Evolutionary conservation across 2,797 vertebrate species (phyloP), one percentile per base, ranked within the genome.

Genomic region (Ispidina picta): DNA sequence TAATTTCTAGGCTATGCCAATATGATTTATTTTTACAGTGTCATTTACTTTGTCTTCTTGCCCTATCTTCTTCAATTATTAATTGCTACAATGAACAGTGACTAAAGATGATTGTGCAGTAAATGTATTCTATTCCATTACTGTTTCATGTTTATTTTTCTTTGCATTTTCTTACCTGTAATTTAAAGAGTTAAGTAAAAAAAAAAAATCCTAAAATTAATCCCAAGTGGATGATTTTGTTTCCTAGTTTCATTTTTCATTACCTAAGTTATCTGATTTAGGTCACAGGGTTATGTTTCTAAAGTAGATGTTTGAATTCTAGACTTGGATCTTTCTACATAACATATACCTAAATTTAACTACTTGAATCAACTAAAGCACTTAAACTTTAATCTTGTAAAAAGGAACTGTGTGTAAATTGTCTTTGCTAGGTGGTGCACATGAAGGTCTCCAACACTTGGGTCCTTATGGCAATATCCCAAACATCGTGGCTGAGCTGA

Each of bases 381-480:
- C 12, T 82, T n/a, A 60, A 5, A 26, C 21, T 69, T 86, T n/a
- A 65, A 39, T 25, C 20, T 82, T 43, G 52, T 55, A 31, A 70
- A 75, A 81, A 43, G 17, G 12, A 10, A 13, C 8, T 55, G 14
- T 72, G 43, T 68, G 23, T 62, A 58, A 88, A 91, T 85, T 3
- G 8, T 88, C 55, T 86, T 91, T 84, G 25, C 75, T 91, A 99
- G 99, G 99, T 96, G 99, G 99, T 88, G 99, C 99, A 1, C 99
- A 99, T 12, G 99, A 99, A 88, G 99, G 99, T 66, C 98, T 99
- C 70, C 99, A 99, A 96, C 99, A 99, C 93, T 97, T 99, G 60
- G 99, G 99, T 79, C 99, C 99, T 18, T 99, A 98, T 7, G 99
- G 99, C 31, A 99, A 99, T 96, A 99, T 99, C 89, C 99, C 99